Evolutionary conservation across 2,888 invertebrate species (phyloP), one percentile per base, ranked within the genome.

Genomic region (Papilio elwesi): DNA sequence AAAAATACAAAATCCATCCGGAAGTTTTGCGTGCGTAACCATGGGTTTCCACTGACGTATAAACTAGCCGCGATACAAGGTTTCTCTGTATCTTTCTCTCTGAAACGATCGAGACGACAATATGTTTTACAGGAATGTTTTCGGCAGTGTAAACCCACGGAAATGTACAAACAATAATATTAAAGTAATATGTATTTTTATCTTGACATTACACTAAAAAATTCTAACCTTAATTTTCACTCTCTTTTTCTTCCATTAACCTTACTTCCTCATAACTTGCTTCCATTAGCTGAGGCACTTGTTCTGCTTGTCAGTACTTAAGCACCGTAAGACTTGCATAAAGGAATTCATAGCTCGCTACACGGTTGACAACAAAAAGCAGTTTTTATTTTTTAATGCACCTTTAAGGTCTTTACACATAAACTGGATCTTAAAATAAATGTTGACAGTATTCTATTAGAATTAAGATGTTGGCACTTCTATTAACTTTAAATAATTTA

Each of bases 351-450:
- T 65, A 68, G 68, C 36, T 36, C 43, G 65, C 51, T 57, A 6
- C 26, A 16, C n/a, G n/a, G 64, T 64, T 64, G 63, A 55, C 55
- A 55, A 68, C 65, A 73, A 73, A 69, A 73, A 69, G 59, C 11
- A 47, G 65, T 65, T 73, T 51, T 59, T 43, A 69, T 36, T 57
- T 68, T 68, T 49, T 51, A 49, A 12, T 73, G n/a, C n/a, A 63
- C 26, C n/a, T 49, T 53, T 68, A 43, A 9, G 55, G 49, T 13
- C 62, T 15, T 36, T 68, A 15, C 68, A 63, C 36, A 68, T 53
- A 38, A 48, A 15, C 13, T 53, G 51, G 11, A 63, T 26, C 26
- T 52, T 12, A 52, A 15, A 47, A 13, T 43, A 12, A 51, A 62
- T 13, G 36, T 43, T n/a, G 4, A 2, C 9, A 62, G 9, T 9